These are phyloP conservation scores for Gymnocypris eckloni DNA, from an alignment of 2,797 vertebrate species.

Conservation along the genomic window DNA sequence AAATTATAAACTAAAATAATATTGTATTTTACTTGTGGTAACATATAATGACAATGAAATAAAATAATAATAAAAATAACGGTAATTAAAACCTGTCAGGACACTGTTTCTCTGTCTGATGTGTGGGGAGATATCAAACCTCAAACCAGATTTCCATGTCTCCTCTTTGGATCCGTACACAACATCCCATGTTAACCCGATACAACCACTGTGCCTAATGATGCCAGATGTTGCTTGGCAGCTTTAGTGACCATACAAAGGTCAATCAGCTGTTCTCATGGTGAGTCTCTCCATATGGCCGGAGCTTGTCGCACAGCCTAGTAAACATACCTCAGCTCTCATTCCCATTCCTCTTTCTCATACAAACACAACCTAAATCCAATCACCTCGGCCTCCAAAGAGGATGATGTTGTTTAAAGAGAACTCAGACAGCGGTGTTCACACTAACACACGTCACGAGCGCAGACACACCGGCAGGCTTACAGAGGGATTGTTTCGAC, in stretches of 20 bases:
- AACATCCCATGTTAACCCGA: conserved; percentile 29
- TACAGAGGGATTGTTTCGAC: conserved; percentile 76
- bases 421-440: conserved; percentile 46
- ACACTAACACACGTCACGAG: conserved; percentile 26
- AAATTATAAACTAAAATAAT: not conserved
- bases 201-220: conserved; percentile 24
- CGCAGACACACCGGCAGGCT: conserved; percentile 58
- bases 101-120: not conserved
- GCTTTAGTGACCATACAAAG: conserved; percentile 53
- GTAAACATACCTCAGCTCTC: conserved; percentile 72
- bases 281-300: conserved; percentile 76
- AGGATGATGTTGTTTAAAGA: conserved; percentile 76
- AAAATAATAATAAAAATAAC: not conserved
- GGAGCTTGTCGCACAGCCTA: conserved; percentile 68
- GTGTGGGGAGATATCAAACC: conserved; percentile 5
- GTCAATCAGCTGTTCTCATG: conserved; percentile 72
- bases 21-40: not conserved
- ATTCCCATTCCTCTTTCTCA: conserved; percentile 14
- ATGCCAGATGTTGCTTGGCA: conserved; percentile 68
- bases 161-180: not conserved
- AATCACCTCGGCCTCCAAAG: conserved; percentile 72
- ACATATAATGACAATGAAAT: not conserved
- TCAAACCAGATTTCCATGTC: not conserved
- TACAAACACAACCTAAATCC: conserved; percentile 80
- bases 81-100: not conserved